Evolutionary conservation across 2,797 vertebrate species (phyloP).

Genomic region (Acomys russatus): DNA sequence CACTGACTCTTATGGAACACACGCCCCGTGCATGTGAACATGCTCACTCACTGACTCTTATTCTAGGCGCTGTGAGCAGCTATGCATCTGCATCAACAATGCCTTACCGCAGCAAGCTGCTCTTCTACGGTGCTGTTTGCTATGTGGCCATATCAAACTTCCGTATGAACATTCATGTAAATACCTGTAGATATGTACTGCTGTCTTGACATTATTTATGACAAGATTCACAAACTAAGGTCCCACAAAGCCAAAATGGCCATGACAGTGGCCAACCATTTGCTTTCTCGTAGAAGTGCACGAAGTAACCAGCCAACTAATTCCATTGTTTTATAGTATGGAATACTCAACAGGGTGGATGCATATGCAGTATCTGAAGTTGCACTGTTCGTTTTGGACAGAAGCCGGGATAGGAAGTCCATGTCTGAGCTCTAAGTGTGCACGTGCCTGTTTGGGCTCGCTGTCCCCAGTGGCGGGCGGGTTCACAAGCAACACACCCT

Average conservation of each 20-base stretch:
- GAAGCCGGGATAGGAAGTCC: fast-evolving
- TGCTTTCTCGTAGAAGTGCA: background rate
- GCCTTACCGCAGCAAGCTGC: background rate
- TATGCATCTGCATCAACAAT: too few relatives aligned
- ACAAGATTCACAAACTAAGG: background rate
- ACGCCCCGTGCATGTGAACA: too few relatives aligned
- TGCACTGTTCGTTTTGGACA: fast-evolving
- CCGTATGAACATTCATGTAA: background rate
- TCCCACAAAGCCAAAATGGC: background rate
- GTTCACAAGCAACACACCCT: fast-evolving
- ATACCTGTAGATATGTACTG: background rate
- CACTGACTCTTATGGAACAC: background rate
- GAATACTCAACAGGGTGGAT: background rate
- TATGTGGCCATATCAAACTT: background rate
- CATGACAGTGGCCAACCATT: background rate
- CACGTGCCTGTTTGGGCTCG: fast-evolving
- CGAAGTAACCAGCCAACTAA: background rate
- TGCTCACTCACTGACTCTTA: background rate
- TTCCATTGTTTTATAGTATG: too few relatives aligned
- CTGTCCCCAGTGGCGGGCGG: too few relatives aligned
- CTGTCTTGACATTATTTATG: background rate
- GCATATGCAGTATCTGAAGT: background rate
- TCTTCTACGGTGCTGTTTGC: background rate
- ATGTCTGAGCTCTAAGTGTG: fast-evolving
- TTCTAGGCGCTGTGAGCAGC: background rate